Evolutionary conservation across 2,113 vertebrate species (phyloP).

Genomic region (Neotoma lepida): DNA sequence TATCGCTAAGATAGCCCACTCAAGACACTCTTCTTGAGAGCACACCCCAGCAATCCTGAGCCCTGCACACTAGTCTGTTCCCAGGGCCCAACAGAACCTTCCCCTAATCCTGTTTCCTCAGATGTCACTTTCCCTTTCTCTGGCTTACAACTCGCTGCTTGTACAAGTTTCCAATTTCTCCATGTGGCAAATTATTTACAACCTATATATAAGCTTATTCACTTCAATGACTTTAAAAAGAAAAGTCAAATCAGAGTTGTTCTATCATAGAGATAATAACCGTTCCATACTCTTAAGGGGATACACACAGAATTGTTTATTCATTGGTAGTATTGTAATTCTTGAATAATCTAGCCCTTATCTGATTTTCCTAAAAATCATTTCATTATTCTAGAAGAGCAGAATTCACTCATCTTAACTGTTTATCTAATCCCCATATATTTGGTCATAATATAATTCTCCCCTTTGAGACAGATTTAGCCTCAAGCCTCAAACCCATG

Average conservation of each 20-base stretch:
- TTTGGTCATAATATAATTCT: not conserved
- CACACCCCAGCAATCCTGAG: too few species aligned
- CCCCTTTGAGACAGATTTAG: not conserved
- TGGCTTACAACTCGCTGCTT: not conserved
- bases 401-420: not conserved
- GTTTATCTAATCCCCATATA: not conserved
- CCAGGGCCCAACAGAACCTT: not conserved
- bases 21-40: too few species aligned
- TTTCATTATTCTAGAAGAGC: constrained; percentile 11
- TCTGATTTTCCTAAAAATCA: constrained; percentile 24
- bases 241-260: not conserved
- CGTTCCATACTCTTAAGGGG: not conserved
- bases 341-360: not conserved
- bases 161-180: not conserved
- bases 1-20: too few species aligned
- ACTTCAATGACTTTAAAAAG: constrained; percentile 27
- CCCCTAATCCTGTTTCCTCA: not conserved
- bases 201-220: not conserved
- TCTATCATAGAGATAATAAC: not conserved
- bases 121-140: not conserved
- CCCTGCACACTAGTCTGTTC: too few species aligned
- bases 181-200: constrained; percentile 33
- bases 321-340: not conserved
- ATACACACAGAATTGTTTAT: not conserved
- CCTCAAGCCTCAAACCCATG: not conserved